Evolutionary conservation across 2,888 invertebrate genomes (phyloP).

Genomic region (Conomelus anceps): DNA sequence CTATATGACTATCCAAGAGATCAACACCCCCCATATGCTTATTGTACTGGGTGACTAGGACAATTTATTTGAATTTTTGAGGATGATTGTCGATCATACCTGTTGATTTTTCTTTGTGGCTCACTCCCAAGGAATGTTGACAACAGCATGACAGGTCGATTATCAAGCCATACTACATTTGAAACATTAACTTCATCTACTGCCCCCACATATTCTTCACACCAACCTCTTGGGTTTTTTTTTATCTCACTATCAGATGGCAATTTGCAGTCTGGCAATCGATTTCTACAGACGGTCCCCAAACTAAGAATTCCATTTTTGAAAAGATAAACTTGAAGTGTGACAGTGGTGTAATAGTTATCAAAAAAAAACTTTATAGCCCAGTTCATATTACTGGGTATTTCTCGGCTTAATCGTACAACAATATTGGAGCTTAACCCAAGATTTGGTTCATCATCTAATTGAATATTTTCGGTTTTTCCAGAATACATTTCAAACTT

Average conservation of each 20-base stretch:
- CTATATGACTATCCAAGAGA: conserved; percentile 38
- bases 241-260: conserved; percentile 5
- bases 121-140: conserved; percentile 37
- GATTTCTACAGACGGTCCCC: conserved; percentile 26
- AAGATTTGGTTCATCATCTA: conserved; percentile 24
- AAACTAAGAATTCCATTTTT: conserved; percentile 19
- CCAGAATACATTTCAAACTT: conserved; percentile 30
- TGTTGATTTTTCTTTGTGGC: conserved; percentile 36
- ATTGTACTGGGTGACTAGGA: conserved; percentile 39
- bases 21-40: conserved; percentile 40
- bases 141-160: conserved; percentile 37
- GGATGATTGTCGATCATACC: conserved; percentile 38
- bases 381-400: conserved; percentile 19
- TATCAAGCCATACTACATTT: conserved; percentile 37
- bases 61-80: conserved; percentile 38
- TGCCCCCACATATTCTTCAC: conserved; percentile 18
- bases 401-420: conserved; percentile 19
- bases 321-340: conserved; percentile 19
- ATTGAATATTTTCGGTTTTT: conserved; percentile 16
- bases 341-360: conserved; percentile 26
- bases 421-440: conserved; percentile 27
- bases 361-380: conserved; percentile 27
- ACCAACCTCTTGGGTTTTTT: conserved; percentile 21
- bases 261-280: conserved; percentile 21
- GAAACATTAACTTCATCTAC: conserved; percentile 16